Conservation (phyloP, 1,140 invertebrate species). For the Drusus annulatus region DNA sequence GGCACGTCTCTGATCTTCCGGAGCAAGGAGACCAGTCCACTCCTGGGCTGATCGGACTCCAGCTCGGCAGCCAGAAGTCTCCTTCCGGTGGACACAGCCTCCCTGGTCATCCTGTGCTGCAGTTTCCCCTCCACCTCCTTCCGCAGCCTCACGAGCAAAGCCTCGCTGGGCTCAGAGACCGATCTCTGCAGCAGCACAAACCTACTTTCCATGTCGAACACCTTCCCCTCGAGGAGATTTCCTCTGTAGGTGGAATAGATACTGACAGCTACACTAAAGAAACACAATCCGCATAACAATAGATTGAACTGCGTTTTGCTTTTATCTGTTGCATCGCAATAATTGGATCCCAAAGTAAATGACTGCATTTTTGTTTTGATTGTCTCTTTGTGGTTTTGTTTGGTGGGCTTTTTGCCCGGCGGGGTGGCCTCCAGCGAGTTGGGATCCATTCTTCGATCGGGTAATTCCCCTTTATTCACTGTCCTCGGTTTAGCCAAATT, state of each 20-base stretch:
- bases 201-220: slow-evolving; percentile 49
- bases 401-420: slow-evolving; percentile 14
- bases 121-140: slow-evolving; percentile 51
- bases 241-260: slow-evolving; percentile 53
- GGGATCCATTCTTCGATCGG: slow-evolving; percentile 38
- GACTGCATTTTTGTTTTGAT: slow-evolving; percentile 42
- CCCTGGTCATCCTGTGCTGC: slow-evolving; percentile 54
- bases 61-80: slow-evolving; percentile 51
- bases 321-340: slow-evolving; percentile 19
- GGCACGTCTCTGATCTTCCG: slow-evolving; percentile 53
- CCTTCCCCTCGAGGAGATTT: slow-evolving; percentile 49
- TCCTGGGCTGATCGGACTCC: slow-evolving; percentile 34
- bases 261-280: slow-evolving; percentile 52
- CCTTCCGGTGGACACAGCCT: slow-evolving; percentile 54
- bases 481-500: slow-evolving; percentile 11
- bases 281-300: slow-evolving; percentile 53
- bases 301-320: slow-evolving; percentile 42
- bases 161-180: slow-evolving; percentile 51
- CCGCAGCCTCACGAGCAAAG: slow-evolving; percentile 50
- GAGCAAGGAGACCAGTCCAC: slow-evolving; percentile 42
- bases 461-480: neutral
- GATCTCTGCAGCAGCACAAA: slow-evolving; percentile 48
- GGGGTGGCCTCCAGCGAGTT: neutral
- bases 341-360: slow-evolving; percentile 14
- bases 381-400: slow-evolving; percentile 35